These are phyloP conservation scores for Phyllotis vaccarum DNA, from an alignment of 2,797 vertebrate genomes.

Conservation along the genomic window DNA sequence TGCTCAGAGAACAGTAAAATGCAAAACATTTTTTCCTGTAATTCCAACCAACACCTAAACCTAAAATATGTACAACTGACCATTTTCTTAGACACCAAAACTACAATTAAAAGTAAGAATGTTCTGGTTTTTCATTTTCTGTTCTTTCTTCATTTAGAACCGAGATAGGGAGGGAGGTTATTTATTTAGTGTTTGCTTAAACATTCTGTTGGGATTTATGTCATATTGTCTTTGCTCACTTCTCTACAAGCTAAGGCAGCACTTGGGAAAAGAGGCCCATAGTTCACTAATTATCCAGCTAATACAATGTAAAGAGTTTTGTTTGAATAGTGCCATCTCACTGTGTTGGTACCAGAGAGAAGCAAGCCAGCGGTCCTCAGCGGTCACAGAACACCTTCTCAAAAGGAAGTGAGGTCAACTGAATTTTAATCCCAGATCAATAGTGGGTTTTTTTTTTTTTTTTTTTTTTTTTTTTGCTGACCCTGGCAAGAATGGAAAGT, in stretches of 20 bases:
- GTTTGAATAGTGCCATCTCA: slow-evolving; percentile 74
- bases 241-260: slow-evolving; percentile 49
- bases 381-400: slow-evolving; percentile 55
- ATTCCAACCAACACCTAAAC: not conserved
- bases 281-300: slow-evolving; percentile 73
- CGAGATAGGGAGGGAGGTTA: slow-evolving; percentile 36
- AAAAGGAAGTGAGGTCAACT: slow-evolving; percentile 72
- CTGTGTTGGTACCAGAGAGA: slow-evolving; percentile 24
- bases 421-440: slow-evolving; percentile 80
- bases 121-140: not conserved
- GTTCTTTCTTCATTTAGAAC: slow-evolving; percentile 24
- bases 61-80: not conserved
- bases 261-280: slow-evolving; percentile 45
- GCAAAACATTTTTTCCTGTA: not conserved
- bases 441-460: too few species aligned
- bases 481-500: slow-evolving; percentile 65
- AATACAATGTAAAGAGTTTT: slow-evolving; percentile 71
- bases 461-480: slow-evolving; percentile 78
- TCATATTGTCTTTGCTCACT: not conserved
- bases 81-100: not conserved
- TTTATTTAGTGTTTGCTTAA: slow-evolving; percentile 50
- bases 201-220: slow-evolving; percentile 66
- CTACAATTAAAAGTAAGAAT: slow-evolving; percentile 17
- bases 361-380: slow-evolving; percentile 23
- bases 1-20: slow-evolving; percentile 29